Evolutionary conservation across 2,113 vertebrate genomes (phyloP), one percentile per base, ranked within the genome.

Genomic region (Scatophagus argus): DNA sequence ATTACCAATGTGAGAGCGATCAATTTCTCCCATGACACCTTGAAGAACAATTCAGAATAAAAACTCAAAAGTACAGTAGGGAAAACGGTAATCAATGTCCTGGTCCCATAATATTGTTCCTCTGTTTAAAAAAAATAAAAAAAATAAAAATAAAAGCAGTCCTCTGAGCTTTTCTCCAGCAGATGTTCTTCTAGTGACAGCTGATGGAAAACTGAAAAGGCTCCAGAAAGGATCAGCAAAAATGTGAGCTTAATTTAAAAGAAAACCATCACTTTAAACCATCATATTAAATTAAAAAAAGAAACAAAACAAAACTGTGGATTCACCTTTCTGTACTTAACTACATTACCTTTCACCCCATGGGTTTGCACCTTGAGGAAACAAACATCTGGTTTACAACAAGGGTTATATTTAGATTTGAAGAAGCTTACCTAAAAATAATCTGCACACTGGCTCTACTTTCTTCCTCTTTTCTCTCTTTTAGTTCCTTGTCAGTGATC

Each of bases 31-130:
- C 58, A 8, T 34, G 31, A 74, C 16, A 59, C 19, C 67, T 58
- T 5, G 34, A 56, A 59, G 29, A 60, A 58, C 41, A 75, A 46
- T 13, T 69, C 41, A 7, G 63, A 74, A 59, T 47, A 54, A 61
- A 66, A 81, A 81, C 58, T 64, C 12, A 74, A 34, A 59, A 58
- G 10, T 58, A 77, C 49, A 65, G 31, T 9, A 44, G 46, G 65
- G 54, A 85, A 81, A 80, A 78, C 61, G 27, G 56, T 60, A 7
- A 44, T 78, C 59, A 72, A 34, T 36, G 23, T 62, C 69, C 71
- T 90, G 89, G 89, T 91, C 91, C 91, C 89, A 34, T 47, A 17
- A 62, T 43, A 83, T 52, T 85, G 55, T 74, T 47, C 49, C 12
- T 51, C 62, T 43, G 25, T 62, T n/a, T n/a, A n/a, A n/a, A n/a